Evolutionary conservation across 2,888 invertebrate species (phyloP).

Genomic region (Drosophila koepferae): DNA sequence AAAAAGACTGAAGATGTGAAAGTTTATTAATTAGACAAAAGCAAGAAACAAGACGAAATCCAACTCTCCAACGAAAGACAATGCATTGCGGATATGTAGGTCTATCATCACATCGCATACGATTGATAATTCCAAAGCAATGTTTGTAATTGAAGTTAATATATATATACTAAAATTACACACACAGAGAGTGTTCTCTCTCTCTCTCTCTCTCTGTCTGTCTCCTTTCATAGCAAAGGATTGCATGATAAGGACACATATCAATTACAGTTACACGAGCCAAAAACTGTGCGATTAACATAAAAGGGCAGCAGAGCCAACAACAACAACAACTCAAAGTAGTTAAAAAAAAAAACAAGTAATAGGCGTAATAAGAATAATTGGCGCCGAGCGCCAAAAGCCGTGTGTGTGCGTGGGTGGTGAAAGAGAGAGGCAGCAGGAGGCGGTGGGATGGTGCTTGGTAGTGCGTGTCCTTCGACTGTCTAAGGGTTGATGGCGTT

Average conservation of each 20-base stretch:
- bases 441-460: neutral
- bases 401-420: conserved; percentile 27
- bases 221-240: conserved; percentile 30
- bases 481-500: conserved; percentile 68
- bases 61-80: neutral
- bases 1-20: conserved; percentile 61
- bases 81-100: neutral
- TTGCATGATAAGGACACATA: conserved; percentile 83
- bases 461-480: conserved; percentile 59
- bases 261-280: conserved; percentile 83
- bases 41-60: conserved; percentile 7
- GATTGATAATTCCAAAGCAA: conserved; percentile 27
- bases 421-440: neutral
- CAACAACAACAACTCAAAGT: conserved; percentile 48
- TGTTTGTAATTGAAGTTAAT: conserved; percentile 46
- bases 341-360: conserved; percentile 61
- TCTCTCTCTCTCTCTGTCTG: neutral
- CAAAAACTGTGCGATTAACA: conserved; percentile 75
- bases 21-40: conserved; percentile 75
- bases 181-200: neutral
- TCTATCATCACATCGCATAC: neutral
- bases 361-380: conserved; percentile 83
- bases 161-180: conserved; percentile 5
- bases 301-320: conserved; percentile 70
- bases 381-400: conserved; percentile 59